These are phyloP conservation scores for Druceiella hillmani DNA, from an alignment of 2,888 invertebrate genomes.

Conservation along the genomic window DNA sequence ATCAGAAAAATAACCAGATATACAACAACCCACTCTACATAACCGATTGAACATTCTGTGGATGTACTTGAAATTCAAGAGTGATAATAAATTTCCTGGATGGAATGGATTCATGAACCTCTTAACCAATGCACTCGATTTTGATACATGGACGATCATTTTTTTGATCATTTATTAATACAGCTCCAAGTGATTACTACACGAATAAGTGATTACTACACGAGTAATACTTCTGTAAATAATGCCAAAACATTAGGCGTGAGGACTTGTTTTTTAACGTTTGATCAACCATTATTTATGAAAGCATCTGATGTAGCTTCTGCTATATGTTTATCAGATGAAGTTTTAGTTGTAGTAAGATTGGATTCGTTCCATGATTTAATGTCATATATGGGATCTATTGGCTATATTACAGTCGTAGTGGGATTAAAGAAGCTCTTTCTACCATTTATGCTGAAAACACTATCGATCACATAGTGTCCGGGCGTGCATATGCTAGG, in stretches of 20 bases:
- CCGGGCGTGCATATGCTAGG: slow-evolving; percentile 14
- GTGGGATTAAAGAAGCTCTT: slow-evolving; percentile 16
- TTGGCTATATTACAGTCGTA: slow-evolving; percentile 15
- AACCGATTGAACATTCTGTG: slow-evolving; percentile 16
- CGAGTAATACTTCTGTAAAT: slow-evolving; percentile 10
- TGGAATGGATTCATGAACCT: slow-evolving; percentile 18
- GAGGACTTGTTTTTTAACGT: slow-evolving; percentile 12
- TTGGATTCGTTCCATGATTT: slow-evolving; percentile 13
- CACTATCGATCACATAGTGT: slow-evolving; percentile 9
- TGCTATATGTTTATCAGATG: slow-evolving; percentile 3
- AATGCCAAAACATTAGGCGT: slow-evolving; percentile 11
- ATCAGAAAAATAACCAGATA: slow-evolving; percentile 9
- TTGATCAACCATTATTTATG: slow-evolving; percentile 11
- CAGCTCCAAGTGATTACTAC: slow-evolving; percentile 13
- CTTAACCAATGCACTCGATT: slow-evolving; percentile 15
- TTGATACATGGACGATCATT: slow-evolving; percentile 10
- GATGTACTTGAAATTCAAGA: slow-evolving; percentile 18
- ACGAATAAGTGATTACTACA: slow-evolving; percentile 10
- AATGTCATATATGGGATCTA: slow-evolving; percentile 14
- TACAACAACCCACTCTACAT: slow-evolving; percentile 10
- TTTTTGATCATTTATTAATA: slow-evolving; percentile 16
- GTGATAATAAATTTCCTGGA: slow-evolving; percentile 13
- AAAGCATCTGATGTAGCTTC: slow-evolving; percentile 14
- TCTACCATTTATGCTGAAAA: slow-evolving; percentile 13
- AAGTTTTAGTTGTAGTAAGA: slow-evolving; percentile 10